These are phyloP conservation scores for Drosophila macrospina DNA, from an alignment of 2,888 invertebrate genomes.

Conservation along the genomic window DNA sequence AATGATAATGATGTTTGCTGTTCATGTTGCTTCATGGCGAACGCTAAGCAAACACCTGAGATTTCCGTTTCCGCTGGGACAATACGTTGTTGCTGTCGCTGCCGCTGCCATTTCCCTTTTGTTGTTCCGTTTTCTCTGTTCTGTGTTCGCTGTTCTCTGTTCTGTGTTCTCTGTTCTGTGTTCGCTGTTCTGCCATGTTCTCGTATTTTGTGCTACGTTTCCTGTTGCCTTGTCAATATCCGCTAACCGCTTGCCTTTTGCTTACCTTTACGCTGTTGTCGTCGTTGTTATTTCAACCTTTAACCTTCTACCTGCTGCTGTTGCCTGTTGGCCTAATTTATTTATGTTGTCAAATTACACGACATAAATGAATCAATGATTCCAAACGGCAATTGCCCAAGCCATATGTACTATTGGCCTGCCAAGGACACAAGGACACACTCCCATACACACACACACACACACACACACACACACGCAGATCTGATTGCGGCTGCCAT, in stretches of 20 bases:
- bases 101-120: conserved; percentile 23
- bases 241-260: conserved; percentile 51
- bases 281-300: background rate
- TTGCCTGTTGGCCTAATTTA: conserved; percentile 64
- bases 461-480: conserved; percentile 1
- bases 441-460: background rate
- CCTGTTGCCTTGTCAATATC: conserved; percentile 79
- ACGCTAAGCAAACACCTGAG: conserved; percentile 77
- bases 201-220: conserved; percentile 60
- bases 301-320: background rate
- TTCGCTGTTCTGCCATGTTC: conserved; percentile 17
- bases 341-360: conserved; percentile 80
- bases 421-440: conserved; percentile 38
- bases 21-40: conserved; percentile 18
- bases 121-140: conserved; percentile 29
- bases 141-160: background rate
- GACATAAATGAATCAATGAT: conserved; percentile 78
- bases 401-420: conserved; percentile 22
- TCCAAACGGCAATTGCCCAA: conserved; percentile 45
- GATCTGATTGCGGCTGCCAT: conserved; percentile 21
- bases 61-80: conserved; percentile 78
- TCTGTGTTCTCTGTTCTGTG: background rate
- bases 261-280: background rate
- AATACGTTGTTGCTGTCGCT: conserved; percentile 10
- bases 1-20: conserved; percentile 12